Evolutionary conservation across 2,797 vertebrate species (phyloP).

Genomic region (Scomberomorus guttatus): DNA sequence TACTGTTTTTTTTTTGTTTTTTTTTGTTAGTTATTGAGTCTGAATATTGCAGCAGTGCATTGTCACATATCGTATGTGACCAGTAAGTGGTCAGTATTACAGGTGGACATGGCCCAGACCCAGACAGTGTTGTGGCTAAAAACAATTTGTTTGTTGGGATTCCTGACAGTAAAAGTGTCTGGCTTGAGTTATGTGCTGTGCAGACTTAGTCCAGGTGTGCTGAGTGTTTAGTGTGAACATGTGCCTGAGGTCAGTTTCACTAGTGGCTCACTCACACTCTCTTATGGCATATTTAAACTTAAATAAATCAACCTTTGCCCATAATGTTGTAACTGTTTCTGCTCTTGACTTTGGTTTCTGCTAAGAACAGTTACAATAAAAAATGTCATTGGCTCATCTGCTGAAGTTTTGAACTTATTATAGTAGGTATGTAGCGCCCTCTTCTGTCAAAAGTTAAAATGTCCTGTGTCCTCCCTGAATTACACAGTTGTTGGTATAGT

Average conservation of each 20-base stretch:
- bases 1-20: not conserved
- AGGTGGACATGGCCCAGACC: conserved; percentile 43
- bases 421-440: conserved; percentile 66
- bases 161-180: conserved; percentile 79
- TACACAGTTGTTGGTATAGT: conserved; percentile 22
- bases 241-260: conserved; percentile 46
- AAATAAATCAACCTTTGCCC: conserved; percentile 39
- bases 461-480: conserved; percentile 9
- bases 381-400: conserved; percentile 13
- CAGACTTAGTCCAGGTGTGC: conserved; percentile 69
- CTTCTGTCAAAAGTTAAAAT: conserved; percentile 65
- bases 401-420: conserved; percentile 7
- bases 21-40: conserved; percentile 2
- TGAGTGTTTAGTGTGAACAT: conserved; percentile 34
- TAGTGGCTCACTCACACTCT: not conserved
- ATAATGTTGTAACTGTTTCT: not conserved
- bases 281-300: conserved; percentile 27
- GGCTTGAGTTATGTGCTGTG: conserved; percentile 67
- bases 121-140: conserved; percentile 49
- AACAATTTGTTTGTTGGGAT: conserved; percentile 66
- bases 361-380: conserved; percentile 24
- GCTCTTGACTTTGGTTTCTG: conserved; percentile 26
- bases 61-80: not conserved
- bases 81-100: conserved; percentile 23
- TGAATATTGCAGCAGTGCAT: conserved; percentile 10